Evolutionary conservation across 2,113 vertebrate species (phyloP).

Genomic region (Microcebus lehilahytsara): DNA sequence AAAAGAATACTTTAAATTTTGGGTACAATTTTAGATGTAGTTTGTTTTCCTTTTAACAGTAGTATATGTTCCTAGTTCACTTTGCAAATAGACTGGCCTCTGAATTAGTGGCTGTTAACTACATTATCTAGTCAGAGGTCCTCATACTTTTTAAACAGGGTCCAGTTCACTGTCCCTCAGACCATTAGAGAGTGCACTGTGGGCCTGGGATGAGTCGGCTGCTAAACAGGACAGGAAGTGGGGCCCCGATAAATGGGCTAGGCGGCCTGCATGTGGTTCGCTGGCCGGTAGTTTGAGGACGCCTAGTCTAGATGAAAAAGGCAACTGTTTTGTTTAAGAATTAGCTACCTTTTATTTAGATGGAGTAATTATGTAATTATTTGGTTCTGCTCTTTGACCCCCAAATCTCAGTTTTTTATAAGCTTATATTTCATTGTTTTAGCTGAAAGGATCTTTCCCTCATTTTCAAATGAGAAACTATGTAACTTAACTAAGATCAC

Average conservation of each 20-base stretch:
- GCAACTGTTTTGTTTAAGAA: constrained; percentile 24
- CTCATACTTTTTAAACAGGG: no score
- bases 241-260: no score
- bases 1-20: background rate
- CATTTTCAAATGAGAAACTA: constrained; percentile 14
- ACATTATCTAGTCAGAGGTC: background rate
- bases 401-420: background rate
- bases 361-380: background rate
- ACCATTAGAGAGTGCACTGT: no score
- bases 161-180: no score
- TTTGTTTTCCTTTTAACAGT: background rate
- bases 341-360: constrained; percentile 13
- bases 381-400: constrained; percentile 32
- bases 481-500: background rate
- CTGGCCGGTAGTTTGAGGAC: no score
- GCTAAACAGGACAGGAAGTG: no score
- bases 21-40: background rate
- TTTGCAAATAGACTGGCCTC: background rate
- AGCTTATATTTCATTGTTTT: constrained; percentile 31
- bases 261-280: no score
- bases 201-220: no score
- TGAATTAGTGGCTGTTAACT: background rate
- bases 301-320: background rate
- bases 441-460: background rate
- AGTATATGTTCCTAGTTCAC: background rate